Percentiles rank a stretch among this genome's conserved stretches.
These are phyloP conservation scores for Pteria penguin DNA, from an alignment of 2,888 invertebrate genomes.

Conservation along the genomic window DNA sequence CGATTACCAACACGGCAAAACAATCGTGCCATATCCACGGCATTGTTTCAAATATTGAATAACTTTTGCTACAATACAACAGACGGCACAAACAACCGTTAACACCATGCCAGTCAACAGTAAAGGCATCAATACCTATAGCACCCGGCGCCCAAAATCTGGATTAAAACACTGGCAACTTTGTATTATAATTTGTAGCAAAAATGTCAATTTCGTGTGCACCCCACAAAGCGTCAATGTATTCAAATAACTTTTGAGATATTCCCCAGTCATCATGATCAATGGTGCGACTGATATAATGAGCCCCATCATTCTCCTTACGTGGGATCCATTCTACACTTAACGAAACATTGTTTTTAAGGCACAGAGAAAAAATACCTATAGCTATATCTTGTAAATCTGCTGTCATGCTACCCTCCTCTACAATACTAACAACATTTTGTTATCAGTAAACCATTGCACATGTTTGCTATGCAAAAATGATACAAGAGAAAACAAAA, in stretches of 20 bases:
- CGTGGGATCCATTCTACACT: conserved; percentile 39
- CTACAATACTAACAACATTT: conserved; percentile 35
- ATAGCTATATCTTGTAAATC: conserved; percentile 41
- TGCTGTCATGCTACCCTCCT: conserved; percentile 44
- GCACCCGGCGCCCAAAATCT: conserved; percentile 29
- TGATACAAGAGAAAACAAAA: conserved; percentile 30
- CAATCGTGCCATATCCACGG: conserved; percentile 26
- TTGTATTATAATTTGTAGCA: conserved; percentile 41
- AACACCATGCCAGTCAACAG: too few relatives aligned
- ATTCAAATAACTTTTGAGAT: background rate
- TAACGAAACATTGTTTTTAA: conserved; percentile 21
- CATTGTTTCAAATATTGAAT: conserved; percentile 22
- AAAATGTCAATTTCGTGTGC: conserved; percentile 42
- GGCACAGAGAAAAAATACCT: conserved; percentile 25
- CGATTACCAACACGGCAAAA: too few relatives aligned
- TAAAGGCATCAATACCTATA: too few relatives aligned
- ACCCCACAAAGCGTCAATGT: conserved; percentile 33
- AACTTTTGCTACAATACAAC: conserved; percentile 15
- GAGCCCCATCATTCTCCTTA: conserved; percentile 26
- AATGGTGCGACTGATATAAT: conserved; percentile 27
- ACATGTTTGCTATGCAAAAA: conserved; percentile 32
- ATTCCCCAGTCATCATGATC: conserved; percentile 39
- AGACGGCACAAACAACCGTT: conserved; percentile 34
- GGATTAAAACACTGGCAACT: conserved; percentile 41
- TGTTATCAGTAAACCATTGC: conserved; percentile 48